A percentile compares a stretch with the other conserved stretches of the same genome.
phyloP scores from a whole-genome alignment of 2,888 invertebrate species.

The Drosophila niveifrons region DNA sequence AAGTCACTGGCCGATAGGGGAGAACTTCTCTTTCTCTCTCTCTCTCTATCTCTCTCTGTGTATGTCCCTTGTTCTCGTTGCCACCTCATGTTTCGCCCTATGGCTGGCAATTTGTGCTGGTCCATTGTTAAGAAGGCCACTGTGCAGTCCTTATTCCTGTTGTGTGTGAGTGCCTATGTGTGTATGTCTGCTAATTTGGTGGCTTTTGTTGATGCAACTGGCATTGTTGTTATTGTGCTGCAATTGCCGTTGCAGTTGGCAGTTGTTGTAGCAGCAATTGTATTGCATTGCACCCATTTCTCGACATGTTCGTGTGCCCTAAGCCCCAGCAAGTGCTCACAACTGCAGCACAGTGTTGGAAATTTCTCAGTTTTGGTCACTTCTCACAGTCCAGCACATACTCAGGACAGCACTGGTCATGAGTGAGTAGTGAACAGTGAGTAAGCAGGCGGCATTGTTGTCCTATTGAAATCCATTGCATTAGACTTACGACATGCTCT shows the following conservation, averaged over 20 bases:
- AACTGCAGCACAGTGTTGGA: conserved; percentile 19
- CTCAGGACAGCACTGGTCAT: neutral
- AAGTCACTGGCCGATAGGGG: conserved; percentile 44
- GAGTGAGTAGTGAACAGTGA: no score
- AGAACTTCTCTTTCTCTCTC: neutral
- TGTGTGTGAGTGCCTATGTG: neutral
- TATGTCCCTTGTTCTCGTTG: conserved; percentile 8
- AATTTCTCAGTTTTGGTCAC: neutral
- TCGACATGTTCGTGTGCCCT: conserved; percentile 33
- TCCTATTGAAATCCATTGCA: conserved; percentile 58
- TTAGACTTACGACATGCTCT: conserved; percentile 24
- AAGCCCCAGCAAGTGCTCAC: conserved; percentile 24
- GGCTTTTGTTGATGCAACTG: conserved; percentile 68
- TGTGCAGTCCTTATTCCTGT: conserved; percentile 23
- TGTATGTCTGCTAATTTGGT: conserved; percentile 73
- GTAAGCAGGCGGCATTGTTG: conserved; percentile 31
- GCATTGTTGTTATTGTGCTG: conserved; percentile 44
- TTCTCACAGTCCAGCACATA: neutral
- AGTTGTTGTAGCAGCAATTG: conserved; percentile 19
- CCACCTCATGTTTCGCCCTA: neutral
- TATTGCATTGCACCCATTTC: conserved; percentile 56
- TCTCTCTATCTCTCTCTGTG: no score
- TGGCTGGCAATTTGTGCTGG: conserved; percentile 58
- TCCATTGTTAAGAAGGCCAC: conserved; percentile 51
- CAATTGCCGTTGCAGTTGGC: conserved; percentile 20